A percentile compares a stretch with the other conserved stretches of the same genome.
Evolutionary conservation across 2,888 invertebrate genomes (phyloP).

Genomic region (Lepidocyrtoides sp.): DNA sequence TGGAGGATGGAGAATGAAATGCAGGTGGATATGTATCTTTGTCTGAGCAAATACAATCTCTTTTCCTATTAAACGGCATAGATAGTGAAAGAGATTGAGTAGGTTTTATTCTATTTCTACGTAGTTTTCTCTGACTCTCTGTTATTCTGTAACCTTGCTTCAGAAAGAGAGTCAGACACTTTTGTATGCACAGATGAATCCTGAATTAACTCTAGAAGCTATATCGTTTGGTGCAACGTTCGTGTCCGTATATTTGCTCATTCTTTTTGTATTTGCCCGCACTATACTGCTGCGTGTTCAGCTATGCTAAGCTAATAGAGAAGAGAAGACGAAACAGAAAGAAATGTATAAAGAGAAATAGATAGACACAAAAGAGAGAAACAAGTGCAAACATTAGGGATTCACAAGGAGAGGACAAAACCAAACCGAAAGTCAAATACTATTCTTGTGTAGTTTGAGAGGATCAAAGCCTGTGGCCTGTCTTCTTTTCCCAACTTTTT

Average conservation of each 20-base stretch:
- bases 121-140: background rate
- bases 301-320: slow-evolving; percentile 38
- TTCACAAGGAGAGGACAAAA: slow-evolving; percentile 41
- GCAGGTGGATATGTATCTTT: slow-evolving; percentile 57
- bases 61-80: slow-evolving; percentile 41
- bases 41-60: slow-evolving; percentile 60
- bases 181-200: slow-evolving; percentile 72
- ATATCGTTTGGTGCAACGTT: slow-evolving; percentile 1
- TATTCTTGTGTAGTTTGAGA: slow-evolving; percentile 37
- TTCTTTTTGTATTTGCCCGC: background rate
- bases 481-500: background rate
- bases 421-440: slow-evolving; percentile 75
- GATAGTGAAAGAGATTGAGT: no score
- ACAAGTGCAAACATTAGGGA: slow-evolving; percentile 62
- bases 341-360: background rate
- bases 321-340: background rate
- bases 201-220: slow-evolving; percentile 59
- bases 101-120: background rate
- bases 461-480: slow-evolving; percentile 54
- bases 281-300: slow-evolving; percentile 47
- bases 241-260: no score
- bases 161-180: slow-evolving; percentile 38
- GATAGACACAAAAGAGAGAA: slow-evolving; percentile 10
- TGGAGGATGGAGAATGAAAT: no score
- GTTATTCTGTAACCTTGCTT: background rate